phyloP scores from a whole-genome alignment of 2,888 invertebrate species.

The Ditula angustiorana region DNA sequence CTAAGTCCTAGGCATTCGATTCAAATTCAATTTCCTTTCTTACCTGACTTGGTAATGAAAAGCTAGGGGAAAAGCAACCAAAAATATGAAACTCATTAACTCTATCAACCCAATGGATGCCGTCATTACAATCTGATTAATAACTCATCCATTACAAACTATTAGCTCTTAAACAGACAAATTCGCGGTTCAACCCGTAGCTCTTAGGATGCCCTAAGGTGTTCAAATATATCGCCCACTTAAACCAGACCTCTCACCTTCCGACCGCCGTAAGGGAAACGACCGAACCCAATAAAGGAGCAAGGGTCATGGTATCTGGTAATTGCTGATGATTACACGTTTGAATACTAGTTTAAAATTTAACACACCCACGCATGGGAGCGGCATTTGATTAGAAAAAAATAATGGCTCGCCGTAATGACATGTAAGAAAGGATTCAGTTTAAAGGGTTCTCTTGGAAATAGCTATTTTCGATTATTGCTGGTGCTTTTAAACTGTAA shows the following conservation, averaged over 20 bases:
- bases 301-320: constrained; percentile 56
- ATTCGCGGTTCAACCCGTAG: constrained; percentile 43
- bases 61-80: neutral
- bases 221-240: constrained; percentile 49
- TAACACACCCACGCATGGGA: constrained; percentile 46
- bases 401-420: constrained; percentile 43
- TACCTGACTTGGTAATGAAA: too few species aligned
- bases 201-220: constrained; percentile 51
- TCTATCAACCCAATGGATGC: constrained; percentile 12
- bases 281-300: constrained; percentile 31
- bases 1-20: too few species aligned
- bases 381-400: constrained; percentile 49
- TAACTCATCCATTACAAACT: constrained; percentile 53
- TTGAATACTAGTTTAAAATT: constrained; percentile 47
- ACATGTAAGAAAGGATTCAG: constrained; percentile 28
- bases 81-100: neutral
- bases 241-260: constrained; percentile 45
- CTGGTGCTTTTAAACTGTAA: too few species aligned
- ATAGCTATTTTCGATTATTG: too few species aligned
- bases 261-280: constrained; percentile 31
- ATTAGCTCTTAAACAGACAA: constrained; percentile 57
- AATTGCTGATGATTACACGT: constrained; percentile 58
- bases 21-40: too few species aligned
- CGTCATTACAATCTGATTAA: constrained; percentile 39
- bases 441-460: constrained; percentile 1